Evolutionary conservation across 2,113 vertebrate species (phyloP).

Genomic region (Bos taurus): ARS-UCD2.0 NC_037344.1:33439001-33439500

Average conservation of each 20-base stretch:
- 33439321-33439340: background rate
- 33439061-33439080: background rate
- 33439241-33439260: background rate
- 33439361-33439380: background rate
- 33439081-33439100: background rate
- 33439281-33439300: background rate
- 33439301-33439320: background rate
- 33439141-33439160: background rate
- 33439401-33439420: background rate
- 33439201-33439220: background rate
- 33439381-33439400: background rate
- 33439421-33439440: background rate
- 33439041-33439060: background rate
- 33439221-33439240: background rate
- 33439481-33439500: background rate
- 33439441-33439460: background rate
- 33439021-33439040: no score
- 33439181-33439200: background rate
- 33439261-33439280: background rate
- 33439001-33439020: background rate
- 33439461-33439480: background rate
- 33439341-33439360: background rate
- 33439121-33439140: background rate
- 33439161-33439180: background rate
- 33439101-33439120: background rate